Evolutionary conservation across 2,888 invertebrate species (phyloP), one percentile per base, ranked within the genome.

Genomic region (Tiliacea citrago): DNA sequence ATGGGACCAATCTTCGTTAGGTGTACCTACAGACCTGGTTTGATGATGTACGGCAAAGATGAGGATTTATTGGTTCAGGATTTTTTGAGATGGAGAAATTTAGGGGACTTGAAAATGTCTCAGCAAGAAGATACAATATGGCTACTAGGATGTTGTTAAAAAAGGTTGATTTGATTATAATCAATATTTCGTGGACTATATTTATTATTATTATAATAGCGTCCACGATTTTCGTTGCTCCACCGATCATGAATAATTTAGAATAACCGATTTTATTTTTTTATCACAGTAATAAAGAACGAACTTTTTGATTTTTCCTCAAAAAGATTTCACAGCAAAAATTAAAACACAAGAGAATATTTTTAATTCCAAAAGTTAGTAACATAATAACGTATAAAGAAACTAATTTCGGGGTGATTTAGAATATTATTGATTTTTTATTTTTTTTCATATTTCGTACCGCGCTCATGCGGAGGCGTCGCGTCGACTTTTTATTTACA

Each of bases 301-400:
- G 1, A 16, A 9, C 24, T 18, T 24, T 35, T 62, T 9, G 16
- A 9, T 39, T 58, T 35, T 21, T 13, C 6, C 16, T 35, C 6
- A 39, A 42, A 68, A 45, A 24, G 7, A 55, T 51, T 42, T 24
- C 21, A 35, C 18, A 24, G 10, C 13, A 13, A 35, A 45, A 82
- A 42, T 24, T 29, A 29, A 47, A 16, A 62, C 24, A 10, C 18
- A 1, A 39, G 5, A 39, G 18, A 47, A 57, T 53, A 62, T 63
- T 68, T 35, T 4, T 24, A 24, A 63, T 77, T n/a, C 10, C n/a
- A 67, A 47, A 81, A 57, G 21, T 77, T 67, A 2, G 16, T 67
- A 68, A 62, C 53, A 16, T 51, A 57, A 82, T 78, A 42, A 68
- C n/a, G 45, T 21, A 57, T 13, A 67, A 81, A 16, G 12, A 62